Base-by-base conservation (phyloP, 2,113 vertebrate species). In the Axis porcinus region DNA sequence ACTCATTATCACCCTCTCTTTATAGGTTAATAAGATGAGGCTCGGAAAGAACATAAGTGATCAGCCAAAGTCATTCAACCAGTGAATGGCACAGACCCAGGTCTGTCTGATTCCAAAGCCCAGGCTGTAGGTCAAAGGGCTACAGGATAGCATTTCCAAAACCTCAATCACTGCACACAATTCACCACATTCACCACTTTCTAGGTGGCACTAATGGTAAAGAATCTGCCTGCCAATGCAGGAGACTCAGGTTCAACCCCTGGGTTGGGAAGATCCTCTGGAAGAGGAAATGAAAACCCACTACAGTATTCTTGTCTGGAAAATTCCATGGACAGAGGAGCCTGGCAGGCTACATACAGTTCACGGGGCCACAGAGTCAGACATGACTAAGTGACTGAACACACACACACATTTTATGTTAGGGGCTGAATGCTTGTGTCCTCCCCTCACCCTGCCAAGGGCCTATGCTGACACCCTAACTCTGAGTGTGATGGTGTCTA, bases 341-440 rank as follows among this genome's bases (percentile, higher is more conserved):
- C 23, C 70, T 76, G 40, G 40, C 1, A 1, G 70, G 40, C 70
- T 43, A 76, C 40, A 76, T 43, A 76, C 23, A 76, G 70, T 76
- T 23, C 70, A 76, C 0, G 0, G 23, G 70, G 23, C 70, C 70
- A 36, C 5, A 76, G 40, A 15, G 40, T 43, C 1, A 0, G 40
- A 43, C 40, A 76, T 2, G 40, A 76, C 70, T 76, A 43, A 76
- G 23, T 43, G 40, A 76, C 70, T 76, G 40, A 43, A 43, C 64
- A 36, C 40, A 43, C 6, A 76, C 36, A 60, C 6, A 62, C 58
- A 57, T 23, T 8, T 13, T 25, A 12, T 43, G 45, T 19, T 43
- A 19, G 7, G 27, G 76, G 33, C 76, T 28, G 27, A n/a, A 12
- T 6, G 7, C 10, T 13, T 50, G 40, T 10, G 52, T 70, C 52